phyloP scores from a whole-genome alignment of 2,888 invertebrate genomes.

The Zygaena filipendulae region DNA sequence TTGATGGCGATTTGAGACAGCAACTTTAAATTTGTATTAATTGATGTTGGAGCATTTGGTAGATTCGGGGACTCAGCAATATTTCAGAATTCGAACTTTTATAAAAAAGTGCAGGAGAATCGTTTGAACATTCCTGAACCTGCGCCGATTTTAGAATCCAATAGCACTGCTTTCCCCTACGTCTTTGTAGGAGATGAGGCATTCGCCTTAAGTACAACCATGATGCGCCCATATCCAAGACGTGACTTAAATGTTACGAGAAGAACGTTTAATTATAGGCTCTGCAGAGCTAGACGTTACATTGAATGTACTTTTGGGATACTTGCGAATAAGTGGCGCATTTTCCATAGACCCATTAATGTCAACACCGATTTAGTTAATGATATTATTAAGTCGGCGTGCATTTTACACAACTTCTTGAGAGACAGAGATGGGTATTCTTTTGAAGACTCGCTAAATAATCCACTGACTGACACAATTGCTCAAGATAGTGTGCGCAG shows the following conservation, averaged over 20 bases:
- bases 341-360: slow-evolving; percentile 18
- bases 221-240: slow-evolving; percentile 17
- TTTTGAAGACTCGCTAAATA: slow-evolving; percentile 18
- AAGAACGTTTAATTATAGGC: slow-evolving; percentile 13
- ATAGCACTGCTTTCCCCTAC: slow-evolving; percentile 9
- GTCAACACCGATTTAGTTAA: slow-evolving; percentile 14
- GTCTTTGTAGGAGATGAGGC: slow-evolving; percentile 14
- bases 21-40: slow-evolving; percentile 11
- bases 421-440: slow-evolving; percentile 19
- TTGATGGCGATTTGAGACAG: slow-evolving; percentile 18
- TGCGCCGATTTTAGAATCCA: slow-evolving; percentile 11
- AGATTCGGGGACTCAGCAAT: slow-evolving; percentile 20
- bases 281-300: slow-evolving; percentile 15
- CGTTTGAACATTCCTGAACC: slow-evolving; percentile 14
- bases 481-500: slow-evolving; percentile 12
- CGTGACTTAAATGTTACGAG: slow-evolving; percentile 7
- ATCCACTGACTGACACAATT: slow-evolving; percentile 15
- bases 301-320: slow-evolving; percentile 15
- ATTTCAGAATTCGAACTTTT: slow-evolving; percentile 19
- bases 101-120: slow-evolving; percentile 15
- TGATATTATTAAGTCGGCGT: slow-evolving; percentile 17
- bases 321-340: slow-evolving; percentile 12
- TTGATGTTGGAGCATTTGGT: slow-evolving; percentile 20
- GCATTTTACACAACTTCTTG: slow-evolving; percentile 17
- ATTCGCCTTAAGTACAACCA: slow-evolving; percentile 14